These are phyloP conservation scores for Craterocephalus amniculus DNA, from an alignment of 2,797 vertebrate genomes.

Conservation along the genomic window DNA sequence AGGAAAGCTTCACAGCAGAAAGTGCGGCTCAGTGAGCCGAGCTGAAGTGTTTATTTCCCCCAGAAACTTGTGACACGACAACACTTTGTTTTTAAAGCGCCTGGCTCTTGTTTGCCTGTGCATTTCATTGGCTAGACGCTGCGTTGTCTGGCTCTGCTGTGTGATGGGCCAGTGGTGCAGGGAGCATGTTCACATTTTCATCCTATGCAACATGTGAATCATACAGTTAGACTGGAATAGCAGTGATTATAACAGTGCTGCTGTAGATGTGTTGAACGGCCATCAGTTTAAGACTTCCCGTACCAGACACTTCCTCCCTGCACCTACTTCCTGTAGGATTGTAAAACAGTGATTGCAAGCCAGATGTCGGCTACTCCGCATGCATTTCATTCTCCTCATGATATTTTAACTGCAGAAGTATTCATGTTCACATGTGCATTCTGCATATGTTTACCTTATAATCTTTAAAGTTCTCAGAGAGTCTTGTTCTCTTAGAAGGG, in stretches of 20 bases:
- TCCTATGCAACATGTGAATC: constrained; percentile 6
- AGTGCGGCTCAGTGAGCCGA: constrained; percentile 23
- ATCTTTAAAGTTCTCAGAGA: neutral
- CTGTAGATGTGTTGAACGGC: neutral
- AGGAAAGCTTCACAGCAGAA: constrained; percentile 1
- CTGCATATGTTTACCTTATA: neutral
- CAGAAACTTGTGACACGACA: constrained; percentile 54
- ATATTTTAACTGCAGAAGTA: neutral
- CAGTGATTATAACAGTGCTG: neutral
- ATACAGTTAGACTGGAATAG: neutral
- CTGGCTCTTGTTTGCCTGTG: constrained; percentile 46
- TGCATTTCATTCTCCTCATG: neutral
- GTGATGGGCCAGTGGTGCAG: constrained; percentile 25
- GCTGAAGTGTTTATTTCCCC: constrained; percentile 61
- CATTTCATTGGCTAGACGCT: constrained; percentile 28
- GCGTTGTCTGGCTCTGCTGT: constrained; percentile 28
- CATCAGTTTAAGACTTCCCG: neutral
- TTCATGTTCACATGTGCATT: neutral
- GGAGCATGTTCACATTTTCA: constrained; percentile 2
- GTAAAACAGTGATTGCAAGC: too few relatives aligned
- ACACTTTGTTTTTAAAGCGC: constrained; percentile 51
- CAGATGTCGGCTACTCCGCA: neutral
- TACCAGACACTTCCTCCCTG: too few relatives aligned
- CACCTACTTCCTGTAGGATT: too few relatives aligned
- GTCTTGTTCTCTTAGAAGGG: too few relatives aligned